A percentile compares a stretch with the other conserved stretches of the same genome.
phyloP scores from a whole-genome alignment of 2,113 vertebrate species.

The Mixornis gularis region DNA sequence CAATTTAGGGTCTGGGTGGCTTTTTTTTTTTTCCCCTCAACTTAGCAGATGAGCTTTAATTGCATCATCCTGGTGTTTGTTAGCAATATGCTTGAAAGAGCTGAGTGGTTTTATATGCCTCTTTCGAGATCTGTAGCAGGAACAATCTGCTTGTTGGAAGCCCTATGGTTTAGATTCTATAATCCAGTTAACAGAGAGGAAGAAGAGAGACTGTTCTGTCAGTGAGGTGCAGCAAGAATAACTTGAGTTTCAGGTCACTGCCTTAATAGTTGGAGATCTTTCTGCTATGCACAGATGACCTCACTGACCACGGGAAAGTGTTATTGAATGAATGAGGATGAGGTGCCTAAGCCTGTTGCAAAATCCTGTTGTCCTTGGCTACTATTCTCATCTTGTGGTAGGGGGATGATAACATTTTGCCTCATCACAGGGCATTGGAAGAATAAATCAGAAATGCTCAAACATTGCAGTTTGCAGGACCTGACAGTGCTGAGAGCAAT shows the following conservation, averaged over 20 bases:
- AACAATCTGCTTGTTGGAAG: not conserved
- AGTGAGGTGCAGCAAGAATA: not conserved
- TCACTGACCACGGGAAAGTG: not conserved
- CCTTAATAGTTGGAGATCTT: not conserved
- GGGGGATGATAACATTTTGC: not conserved
- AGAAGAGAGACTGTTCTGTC: not conserved
- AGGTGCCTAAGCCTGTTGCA: not conserved
- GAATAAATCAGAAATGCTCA: not conserved
- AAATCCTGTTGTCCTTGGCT: not conserved
- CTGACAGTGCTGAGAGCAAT: not conserved
- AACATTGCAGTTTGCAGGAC: not conserved
- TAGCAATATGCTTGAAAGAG: not conserved
- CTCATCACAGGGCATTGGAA: not conserved
- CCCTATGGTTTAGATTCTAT: not conserved
- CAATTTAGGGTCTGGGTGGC: not conserved
- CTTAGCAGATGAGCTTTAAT: not conserved
- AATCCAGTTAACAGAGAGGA: not conserved
- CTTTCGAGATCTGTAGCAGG: not conserved
- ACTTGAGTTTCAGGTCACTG: slow-evolving; percentile 7
- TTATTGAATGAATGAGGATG: not conserved
- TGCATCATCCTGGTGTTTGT: not conserved
- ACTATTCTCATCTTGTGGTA: not conserved
- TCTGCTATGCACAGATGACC: not conserved
- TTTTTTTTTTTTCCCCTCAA: not conserved
- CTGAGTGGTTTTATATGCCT: not conserved